A percentile compares a stretch with the other conserved stretches of the same genome.
Conservation (phyloP, 1,140 invertebrate genomes). For the Meloidogyne floridensis region DNA sequence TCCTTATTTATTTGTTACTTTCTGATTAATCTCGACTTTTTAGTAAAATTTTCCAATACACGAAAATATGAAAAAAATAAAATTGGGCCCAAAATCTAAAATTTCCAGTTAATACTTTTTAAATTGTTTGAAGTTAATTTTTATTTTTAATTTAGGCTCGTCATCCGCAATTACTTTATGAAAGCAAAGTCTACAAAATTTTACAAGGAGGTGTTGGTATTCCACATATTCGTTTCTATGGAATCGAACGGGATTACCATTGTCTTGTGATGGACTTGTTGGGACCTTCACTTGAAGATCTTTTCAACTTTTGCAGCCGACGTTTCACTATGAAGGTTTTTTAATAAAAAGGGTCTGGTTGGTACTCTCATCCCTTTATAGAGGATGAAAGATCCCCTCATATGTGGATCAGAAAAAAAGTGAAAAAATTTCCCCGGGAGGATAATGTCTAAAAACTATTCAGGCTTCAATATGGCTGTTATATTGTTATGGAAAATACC, state of each 20-base stretch:
- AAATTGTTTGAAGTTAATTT: conserved; percentile 7
- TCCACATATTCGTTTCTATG: conserved; percentile 89
- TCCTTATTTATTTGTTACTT: too few species aligned
- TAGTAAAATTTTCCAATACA: too few species aligned
- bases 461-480: too few species aligned
- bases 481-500: too few species aligned
- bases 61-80: too few species aligned
- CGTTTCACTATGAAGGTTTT: conserved; percentile 93
- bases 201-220: conserved; percentile 91
- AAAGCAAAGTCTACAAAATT: conserved; percentile 78
- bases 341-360: background rate
- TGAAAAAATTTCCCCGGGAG: too few species aligned
- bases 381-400: too few species aligned
- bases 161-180: conserved; percentile 92
- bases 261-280: conserved; percentile 94
- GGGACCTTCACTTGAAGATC: conserved; percentile 90
- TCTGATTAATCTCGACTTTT: too few species aligned
- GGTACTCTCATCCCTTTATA: too few species aligned
- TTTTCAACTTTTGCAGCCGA: conserved; percentile 93
- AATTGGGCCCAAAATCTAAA: too few species aligned
- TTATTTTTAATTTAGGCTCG: conserved; percentile 71
- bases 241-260: conserved; percentile 88
- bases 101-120: background rate
- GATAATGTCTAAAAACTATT: too few species aligned
- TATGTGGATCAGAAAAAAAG: too few species aligned